Percentiles rank a stretch among this genome's conserved stretches.
Conservation (phyloP, 1,140 invertebrate species). For the Diploscapter pachys region DNA sequence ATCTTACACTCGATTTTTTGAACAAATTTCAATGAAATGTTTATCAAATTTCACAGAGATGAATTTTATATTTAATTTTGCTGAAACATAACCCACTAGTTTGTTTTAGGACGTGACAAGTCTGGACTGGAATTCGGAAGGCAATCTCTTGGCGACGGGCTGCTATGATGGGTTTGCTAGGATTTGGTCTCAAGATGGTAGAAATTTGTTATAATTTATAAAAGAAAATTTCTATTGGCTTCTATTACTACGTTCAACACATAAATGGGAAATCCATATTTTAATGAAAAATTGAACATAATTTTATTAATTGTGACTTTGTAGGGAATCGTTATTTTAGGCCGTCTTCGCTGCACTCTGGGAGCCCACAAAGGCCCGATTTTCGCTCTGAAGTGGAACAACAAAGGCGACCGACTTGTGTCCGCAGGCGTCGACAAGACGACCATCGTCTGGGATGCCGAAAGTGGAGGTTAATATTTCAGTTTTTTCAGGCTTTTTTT, state of each 20-base stretch:
- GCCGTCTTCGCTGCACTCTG: slow-evolving; percentile 19
- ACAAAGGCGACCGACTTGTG: slow-evolving; percentile 92
- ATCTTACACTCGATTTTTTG: no score
- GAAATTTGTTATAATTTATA: slow-evolving; percentile 26
- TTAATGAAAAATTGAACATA: no score
- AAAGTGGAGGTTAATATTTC: slow-evolving; percentile 66
- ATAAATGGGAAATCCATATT: no score
- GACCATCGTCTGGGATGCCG: slow-evolving; percentile 99
- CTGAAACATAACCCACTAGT: no score
- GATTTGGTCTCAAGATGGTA: slow-evolving; percentile 91
- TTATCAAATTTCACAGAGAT: neutral
- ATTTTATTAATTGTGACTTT: no score
- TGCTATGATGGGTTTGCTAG: slow-evolving; percentile 97
- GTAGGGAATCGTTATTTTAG: slow-evolving; percentile 20
- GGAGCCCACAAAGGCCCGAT: slow-evolving; percentile 89
- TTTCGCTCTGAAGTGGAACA: slow-evolving; percentile 98
- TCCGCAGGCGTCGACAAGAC: slow-evolving; percentile 84
- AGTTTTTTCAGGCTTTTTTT: no score
- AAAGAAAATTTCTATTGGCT: slow-evolving; percentile 1
- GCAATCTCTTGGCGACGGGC: slow-evolving; percentile 87
- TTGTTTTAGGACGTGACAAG: slow-evolving; percentile 80
- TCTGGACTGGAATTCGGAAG: slow-evolving; percentile 95
- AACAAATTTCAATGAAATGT: no score
- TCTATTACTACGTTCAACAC: neutral
- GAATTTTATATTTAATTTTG: neutral